Base-by-base conservation (phyloP, 2,113 vertebrate genomes). In the Callithrix jacchus region DNA sequence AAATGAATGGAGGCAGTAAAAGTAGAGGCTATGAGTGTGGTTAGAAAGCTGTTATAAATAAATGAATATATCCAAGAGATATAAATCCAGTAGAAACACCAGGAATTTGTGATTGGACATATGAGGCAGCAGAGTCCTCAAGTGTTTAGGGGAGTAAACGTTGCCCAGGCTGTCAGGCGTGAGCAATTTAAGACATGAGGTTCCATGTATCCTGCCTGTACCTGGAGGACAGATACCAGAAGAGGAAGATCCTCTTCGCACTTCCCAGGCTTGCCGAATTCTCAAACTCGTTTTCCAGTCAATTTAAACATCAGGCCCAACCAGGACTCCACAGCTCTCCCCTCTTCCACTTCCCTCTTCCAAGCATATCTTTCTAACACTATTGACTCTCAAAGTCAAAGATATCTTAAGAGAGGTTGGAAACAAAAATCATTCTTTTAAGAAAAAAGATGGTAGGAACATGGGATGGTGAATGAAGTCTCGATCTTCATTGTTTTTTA, bases 361-460 rank as follows among this genome's bases (percentile, higher is more conserved):
- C 61, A 64, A 40, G 11, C 3, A 30, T 12, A 40, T 35, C 58
- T 80, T 80, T 30, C n/a, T 47, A 40, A 5, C 64, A 40, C 30
- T 47, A 37, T 23, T 77, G 42, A 70, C 13, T 37, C 30, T 90
- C 70, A 79, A 83, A 35, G 21, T 84, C 87, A 95, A 94, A 68
- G 66, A 30, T 49, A 42, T n/a, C 42, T 47, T 80, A 66, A 92
- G 27, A 68, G 0, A 45, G 5, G 17, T 68, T 52, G 1, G 40
- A 27, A 68, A 85, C n/a, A 91, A 70, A 91, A 30, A 27, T 40
- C 2, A 54, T 14, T 88, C 16, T 45, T 25, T 91, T 64, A 64
- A 82, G n/a, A 47, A 92, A 76, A 82, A 77, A 32, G 9, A 18
- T 3, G 13, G 64, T 40, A 49, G 30, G 11, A 73, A 23, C 32